These are phyloP conservation scores for Danio rerio DNA, from an alignment of 2,113 vertebrate genomes.

Conservation along the genomic window GRCz12tu NC_133181.1:24433001-24433500, in stretches of 20 bases:
- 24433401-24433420: too few species aligned
- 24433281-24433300: constrained; percentile 1
- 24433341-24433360: background rate
- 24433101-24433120: background rate
- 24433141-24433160: background rate
- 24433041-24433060: background rate
- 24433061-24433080: background rate
- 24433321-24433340: constrained; percentile 8
- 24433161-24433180: background rate
- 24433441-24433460: too few species aligned
- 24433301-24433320: background rate
- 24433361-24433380: background rate
- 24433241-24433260: constrained; percentile 3
- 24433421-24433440: too few species aligned
- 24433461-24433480: too few species aligned
- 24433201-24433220: background rate
- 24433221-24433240: constrained; percentile 6
- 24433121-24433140: background rate
- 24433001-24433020: background rate
- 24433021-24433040: too few species aligned
- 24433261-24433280: constrained; percentile 1
- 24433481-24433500: too few species aligned
- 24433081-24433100: background rate
- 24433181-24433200: background rate
- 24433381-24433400: background rate